Base-by-base conservation (phyloP, 2,888 invertebrate species). In the Sthenelais limicola region DNA sequence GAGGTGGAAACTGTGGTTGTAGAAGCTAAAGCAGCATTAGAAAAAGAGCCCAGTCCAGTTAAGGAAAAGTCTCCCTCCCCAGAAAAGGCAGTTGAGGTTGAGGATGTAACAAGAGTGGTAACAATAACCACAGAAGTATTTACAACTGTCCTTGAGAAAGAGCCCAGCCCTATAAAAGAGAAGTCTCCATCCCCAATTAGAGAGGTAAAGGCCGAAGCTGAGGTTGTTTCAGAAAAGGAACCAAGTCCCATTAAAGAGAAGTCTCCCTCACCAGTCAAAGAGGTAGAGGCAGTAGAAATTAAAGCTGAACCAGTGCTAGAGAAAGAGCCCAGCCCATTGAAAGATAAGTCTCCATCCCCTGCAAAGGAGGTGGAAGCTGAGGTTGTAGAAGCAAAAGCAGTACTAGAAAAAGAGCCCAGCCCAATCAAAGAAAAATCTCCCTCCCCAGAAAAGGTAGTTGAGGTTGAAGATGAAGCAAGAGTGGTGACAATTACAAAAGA, bases 261-360 rank as follows among this genome's bases (percentile, higher is more conserved):
- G 56, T 56, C 56, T 15, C 56, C 51, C 7, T 21, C 51, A 51
- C 51, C 51, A 51, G 51, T 51, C 51, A 5, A 24, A 5, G 51
- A 7, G n/a, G n/a, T n/a, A n/a, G n/a, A n/a, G n/a, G n/a, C n/a
- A 51, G 21, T 51, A 21, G 51, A 51, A 24, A 51, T 7, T 12
- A n/a, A 21, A 5, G 51, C 18, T n/a, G 51, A 51, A 51, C 21
- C n/a, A n/a, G 51, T 7, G 52, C 15, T 4, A 15, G 15, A 52
- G 52, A 28, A 2, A n/a, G 52, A 9, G 52, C 52, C 52, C 93
- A 78, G 90, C 91, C 80, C 92, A 92, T 83, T 92, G 92, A 83
- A 92, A n/a, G n/a, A n/a, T n/a, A n/a, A n/a, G n/a, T n/a, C n/a
- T n/a, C n/a, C n/a, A n/a, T n/a, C n/a, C n/a, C n/a, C n/a, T n/a